phyloP scores from a whole-genome alignment of 2,888 invertebrate species.

The Unio delphinus region DNA sequence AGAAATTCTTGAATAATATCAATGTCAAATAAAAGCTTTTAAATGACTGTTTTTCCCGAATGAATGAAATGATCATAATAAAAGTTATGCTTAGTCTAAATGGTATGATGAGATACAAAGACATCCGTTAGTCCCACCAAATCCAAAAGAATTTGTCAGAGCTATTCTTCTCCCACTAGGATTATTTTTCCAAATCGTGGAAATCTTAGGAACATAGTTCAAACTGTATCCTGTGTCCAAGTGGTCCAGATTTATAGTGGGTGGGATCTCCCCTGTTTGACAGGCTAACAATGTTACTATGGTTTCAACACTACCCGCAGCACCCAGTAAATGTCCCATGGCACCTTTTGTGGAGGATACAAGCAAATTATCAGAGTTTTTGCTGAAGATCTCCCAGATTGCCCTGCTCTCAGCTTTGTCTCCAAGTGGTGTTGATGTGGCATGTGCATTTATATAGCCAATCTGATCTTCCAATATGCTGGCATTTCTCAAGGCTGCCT shows the following conservation, averaged over 20 bases:
- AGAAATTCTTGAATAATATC: too few species aligned
- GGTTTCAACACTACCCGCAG: conserved; percentile 96
- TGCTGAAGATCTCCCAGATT: conserved; percentile 54
- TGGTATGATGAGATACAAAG: conserved; percentile 52
- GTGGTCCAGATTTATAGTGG: conserved; percentile 88
- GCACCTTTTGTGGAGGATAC: conserved; percentile 94
- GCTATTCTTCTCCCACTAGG: conserved; percentile 76
- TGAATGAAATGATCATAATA: too few species aligned
- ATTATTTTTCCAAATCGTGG: conserved; percentile 77
- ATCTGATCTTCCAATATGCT: conserved; percentile 76
- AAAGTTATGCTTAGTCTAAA: neutral
- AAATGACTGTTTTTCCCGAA: too few species aligned
- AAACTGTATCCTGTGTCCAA: conserved; percentile 76
- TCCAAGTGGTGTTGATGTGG: conserved; percentile 96
- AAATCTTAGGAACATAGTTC: conserved; percentile 79
- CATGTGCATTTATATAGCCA: conserved; percentile 94
- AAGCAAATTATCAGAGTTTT: conserved; percentile 73
- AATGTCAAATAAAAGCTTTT: too few species aligned
- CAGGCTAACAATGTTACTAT: conserved; percentile 88
- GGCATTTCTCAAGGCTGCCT: conserved; percentile 82
- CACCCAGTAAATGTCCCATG: conserved; percentile 94
- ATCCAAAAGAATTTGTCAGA: conserved; percentile 97
- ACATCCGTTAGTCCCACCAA: conserved; percentile 97
- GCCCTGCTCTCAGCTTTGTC: conserved; percentile 76
- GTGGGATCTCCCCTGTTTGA: conserved; percentile 83